phyloP scores from a whole-genome alignment of 2,888 invertebrate genomes.

The Eupithecia centaureata region DNA sequence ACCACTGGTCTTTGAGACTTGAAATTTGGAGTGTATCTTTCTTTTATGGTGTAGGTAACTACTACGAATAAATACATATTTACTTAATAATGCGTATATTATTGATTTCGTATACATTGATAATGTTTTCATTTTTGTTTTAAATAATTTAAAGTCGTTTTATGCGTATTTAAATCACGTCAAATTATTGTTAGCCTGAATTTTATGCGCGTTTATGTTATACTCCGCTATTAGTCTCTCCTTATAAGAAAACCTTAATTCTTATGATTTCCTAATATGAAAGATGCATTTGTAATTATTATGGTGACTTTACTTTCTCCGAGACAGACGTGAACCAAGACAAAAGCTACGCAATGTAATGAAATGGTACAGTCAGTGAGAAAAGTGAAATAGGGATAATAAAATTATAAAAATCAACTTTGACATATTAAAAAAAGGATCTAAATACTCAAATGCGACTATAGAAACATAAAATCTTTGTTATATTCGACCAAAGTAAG shows the following conservation, averaged over 20 bases:
- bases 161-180: no score
- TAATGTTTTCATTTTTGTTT: no score
- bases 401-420: background rate
- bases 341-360: constrained; percentile 28
- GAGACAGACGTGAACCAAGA: constrained; percentile 56
- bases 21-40: no score
- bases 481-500: no score
- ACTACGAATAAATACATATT: no score
- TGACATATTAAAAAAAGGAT: background rate
- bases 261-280: constrained; percentile 17
- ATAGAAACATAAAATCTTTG: no score
- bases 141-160: no score
- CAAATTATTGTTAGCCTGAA: background rate
- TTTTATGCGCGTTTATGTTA: background rate
- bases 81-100: no score
- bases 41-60: no score
- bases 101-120: no score
- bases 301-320: constrained; percentile 70
- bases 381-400: constrained; percentile 14
- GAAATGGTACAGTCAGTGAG: constrained; percentile 36
- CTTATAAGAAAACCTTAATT: background rate
- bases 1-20: no score
- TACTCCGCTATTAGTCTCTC: background rate
- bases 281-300: constrained; percentile 61
- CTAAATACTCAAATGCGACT: no score